These are phyloP conservation scores for Coendou prehensilis DNA, from an alignment of 2,797 vertebrate species.

Conservation along the genomic window DNA sequence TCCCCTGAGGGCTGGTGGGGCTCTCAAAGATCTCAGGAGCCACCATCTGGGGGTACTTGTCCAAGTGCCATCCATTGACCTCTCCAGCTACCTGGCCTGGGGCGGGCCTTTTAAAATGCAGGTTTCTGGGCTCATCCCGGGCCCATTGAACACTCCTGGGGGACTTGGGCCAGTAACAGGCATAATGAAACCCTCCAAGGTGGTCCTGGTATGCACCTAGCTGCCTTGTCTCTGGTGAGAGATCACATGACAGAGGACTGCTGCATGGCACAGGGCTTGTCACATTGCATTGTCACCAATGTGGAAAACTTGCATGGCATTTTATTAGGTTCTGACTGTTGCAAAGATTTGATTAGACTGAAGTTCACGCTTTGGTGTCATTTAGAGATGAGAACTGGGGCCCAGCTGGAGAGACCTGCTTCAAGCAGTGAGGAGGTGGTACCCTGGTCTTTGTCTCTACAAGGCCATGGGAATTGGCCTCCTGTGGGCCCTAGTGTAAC, in stretches of 20 bases:
- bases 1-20: too few relatives aligned
- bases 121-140: not conserved
- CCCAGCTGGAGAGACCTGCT: not conserved
- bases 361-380: not conserved
- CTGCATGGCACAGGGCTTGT: not conserved
- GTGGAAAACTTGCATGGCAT: fast-evolving
- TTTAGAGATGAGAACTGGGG: not conserved
- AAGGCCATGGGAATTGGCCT: fast-evolving
- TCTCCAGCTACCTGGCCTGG: not conserved
- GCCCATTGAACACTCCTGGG: not conserved
- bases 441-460: not conserved
- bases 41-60: not conserved
- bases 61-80: not conserved
- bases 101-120: not conserved
- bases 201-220: not conserved
- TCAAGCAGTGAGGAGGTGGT: fast-evolving
- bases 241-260: not conserved
- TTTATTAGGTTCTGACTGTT: not conserved
- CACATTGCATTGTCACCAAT: fast-evolving
- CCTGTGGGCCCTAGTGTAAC: not conserved
- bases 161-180: not conserved
- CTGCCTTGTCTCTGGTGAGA: not conserved
- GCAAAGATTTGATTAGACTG: not conserved
- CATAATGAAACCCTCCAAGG: not conserved
- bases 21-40: not conserved